Conservation (phyloP, 2,888 invertebrate species). For the Entomobrya multifasciata region DNA sequence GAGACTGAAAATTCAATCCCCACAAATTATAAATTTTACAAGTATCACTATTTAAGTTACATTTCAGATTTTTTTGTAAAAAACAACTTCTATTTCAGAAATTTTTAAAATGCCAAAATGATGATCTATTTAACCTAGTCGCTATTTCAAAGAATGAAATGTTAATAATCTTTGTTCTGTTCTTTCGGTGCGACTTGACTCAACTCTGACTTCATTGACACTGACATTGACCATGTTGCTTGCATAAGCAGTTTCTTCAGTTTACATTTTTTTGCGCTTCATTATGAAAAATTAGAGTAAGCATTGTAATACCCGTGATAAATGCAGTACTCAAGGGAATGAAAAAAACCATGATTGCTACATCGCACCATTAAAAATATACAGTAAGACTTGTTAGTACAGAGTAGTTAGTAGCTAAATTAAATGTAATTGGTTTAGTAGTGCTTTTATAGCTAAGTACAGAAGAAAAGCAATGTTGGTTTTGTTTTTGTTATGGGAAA, state of each 20-base stretch:
- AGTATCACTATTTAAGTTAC: conserved; percentile 32
- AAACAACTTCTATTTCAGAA: neutral
- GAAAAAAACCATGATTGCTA: neutral
- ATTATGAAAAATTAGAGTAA: neutral
- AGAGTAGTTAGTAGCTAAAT: conserved; percentile 18
- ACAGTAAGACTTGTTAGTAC: conserved; percentile 48
- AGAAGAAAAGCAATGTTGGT: neutral
- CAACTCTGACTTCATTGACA: conserved; percentile 26
- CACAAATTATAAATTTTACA: neutral
- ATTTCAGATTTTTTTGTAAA: conserved; percentile 22
- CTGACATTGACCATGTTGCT: conserved; percentile 48
- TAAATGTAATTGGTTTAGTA: conserved; percentile 56
- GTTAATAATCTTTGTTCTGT: too few species aligned
- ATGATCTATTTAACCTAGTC: too few species aligned
- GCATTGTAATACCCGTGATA: neutral
- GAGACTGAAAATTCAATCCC: conserved; percentile 27
- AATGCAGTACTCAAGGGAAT: neutral
- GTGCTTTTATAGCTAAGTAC: neutral
- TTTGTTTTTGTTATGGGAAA: conserved; percentile 42
- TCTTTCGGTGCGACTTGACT: neutral
- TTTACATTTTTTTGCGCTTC: neutral
- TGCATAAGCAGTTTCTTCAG: conserved; percentile 52
- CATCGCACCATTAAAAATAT: neutral
- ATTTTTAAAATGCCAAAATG: conserved; percentile 9
- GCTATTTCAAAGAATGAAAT: too few species aligned